These are phyloP conservation scores for Hydropsyche tenuis DNA, from an alignment of 1,140 invertebrate species.

Conservation along the genomic window DNA sequence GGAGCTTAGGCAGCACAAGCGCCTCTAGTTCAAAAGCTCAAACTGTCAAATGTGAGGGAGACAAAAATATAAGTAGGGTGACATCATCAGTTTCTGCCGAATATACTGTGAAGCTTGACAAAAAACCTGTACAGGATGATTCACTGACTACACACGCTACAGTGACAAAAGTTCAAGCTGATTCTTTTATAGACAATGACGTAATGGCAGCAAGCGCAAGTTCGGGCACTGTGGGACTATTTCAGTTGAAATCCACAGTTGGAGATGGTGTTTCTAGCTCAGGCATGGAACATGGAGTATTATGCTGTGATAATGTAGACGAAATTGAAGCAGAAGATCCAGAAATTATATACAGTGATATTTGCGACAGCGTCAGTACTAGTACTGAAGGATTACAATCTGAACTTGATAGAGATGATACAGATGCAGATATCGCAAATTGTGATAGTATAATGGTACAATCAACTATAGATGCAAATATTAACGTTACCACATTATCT, in stretches of 20 bases:
- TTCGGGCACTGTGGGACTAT: neutral
- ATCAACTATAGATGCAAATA: conserved; percentile 13
- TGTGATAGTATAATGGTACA: conserved; percentile 34
- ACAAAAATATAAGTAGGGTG: neutral
- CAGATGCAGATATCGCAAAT: conserved; percentile 4
- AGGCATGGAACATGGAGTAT: conserved; percentile 25
- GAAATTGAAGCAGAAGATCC: conserved; percentile 29
- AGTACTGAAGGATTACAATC: neutral
- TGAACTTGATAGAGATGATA: neutral
- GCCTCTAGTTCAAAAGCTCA: conserved; percentile 12
- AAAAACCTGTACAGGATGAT: conserved; percentile 6
- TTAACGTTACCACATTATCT: conserved; percentile 30
- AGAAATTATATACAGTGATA: conserved; percentile 27
- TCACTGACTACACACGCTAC: neutral
- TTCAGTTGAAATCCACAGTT: too few species aligned
- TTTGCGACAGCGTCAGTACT: neutral
- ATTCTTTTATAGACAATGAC: neutral
- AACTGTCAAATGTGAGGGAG: neutral
- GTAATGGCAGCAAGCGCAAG: neutral
- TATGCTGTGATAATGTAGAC: conserved; percentile 35
- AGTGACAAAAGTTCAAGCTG: neutral
- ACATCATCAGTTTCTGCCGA: conserved; percentile 28
- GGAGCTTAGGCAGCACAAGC: conserved; percentile 52
- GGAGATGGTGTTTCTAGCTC: conserved; percentile 1
- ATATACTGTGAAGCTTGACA: conserved; percentile 33